A percentile compares a stretch with the other conserved stretches of the same genome.
phyloP scores from a whole-genome alignment of 2,113 vertebrate genomes.

The Tragulus kanchil region DNA sequence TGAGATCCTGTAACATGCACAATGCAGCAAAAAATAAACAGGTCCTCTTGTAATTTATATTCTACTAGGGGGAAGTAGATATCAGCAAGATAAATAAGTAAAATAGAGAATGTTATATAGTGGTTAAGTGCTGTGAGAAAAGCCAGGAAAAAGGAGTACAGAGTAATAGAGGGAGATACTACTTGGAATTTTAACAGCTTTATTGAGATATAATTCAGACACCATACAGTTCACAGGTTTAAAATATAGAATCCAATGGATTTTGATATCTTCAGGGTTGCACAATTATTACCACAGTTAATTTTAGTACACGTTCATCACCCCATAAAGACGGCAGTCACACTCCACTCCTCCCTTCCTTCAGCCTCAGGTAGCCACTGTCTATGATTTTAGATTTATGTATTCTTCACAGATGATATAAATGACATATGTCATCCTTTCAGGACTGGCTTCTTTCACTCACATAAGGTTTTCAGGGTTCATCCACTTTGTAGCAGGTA shows the following conservation, averaged over 20 bases:
- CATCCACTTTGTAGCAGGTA: not conserved
- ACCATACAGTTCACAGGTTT: conserved; percentile 7
- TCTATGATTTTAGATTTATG: not conserved
- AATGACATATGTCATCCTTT: not conserved
- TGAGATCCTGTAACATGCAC: not conserved
- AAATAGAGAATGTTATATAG: not conserved
- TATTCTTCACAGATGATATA: not conserved
- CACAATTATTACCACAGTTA: not conserved
- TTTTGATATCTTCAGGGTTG: not conserved
- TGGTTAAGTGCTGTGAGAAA: not conserved
- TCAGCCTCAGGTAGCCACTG: not conserved
- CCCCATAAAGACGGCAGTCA: not conserved
- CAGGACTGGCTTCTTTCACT: conserved; percentile 9
- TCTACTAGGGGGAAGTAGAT: not conserved
- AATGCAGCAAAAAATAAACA: not conserved
- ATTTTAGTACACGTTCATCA: conserved; percentile 43
- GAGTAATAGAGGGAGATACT: not conserved
- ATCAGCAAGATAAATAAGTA: not conserved
- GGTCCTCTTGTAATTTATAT: conserved; percentile 35
- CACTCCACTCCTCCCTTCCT: not conserved
- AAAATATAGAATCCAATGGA: not conserved
- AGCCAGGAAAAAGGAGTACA: conserved; percentile 35
- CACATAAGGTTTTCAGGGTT: not conserved
- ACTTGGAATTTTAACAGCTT: conserved; percentile 22
- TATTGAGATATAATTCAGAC: conserved; percentile 47